Base-by-base conservation (phyloP, 2,113 vertebrate genomes). In the Arvicanthis niloticus region DNA sequence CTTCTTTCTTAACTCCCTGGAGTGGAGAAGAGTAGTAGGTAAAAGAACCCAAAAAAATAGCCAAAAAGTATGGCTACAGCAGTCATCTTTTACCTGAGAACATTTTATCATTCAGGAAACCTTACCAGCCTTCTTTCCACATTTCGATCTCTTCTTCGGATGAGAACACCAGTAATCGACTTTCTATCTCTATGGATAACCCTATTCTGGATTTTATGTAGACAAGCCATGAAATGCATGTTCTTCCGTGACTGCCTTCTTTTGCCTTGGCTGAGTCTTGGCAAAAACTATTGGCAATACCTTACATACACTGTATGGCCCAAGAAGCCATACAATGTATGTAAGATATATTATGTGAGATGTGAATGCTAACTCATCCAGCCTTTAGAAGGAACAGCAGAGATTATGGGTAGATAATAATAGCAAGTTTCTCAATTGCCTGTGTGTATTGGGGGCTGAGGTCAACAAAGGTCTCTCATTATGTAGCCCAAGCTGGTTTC, bases 381-480 rank as follows among this genome's bases (percentile, higher is more conserved):
- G 68, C 21, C 90, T 80, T 87, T 16, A 58, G 51, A 51, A 87
- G 84, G 29, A 87, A 7, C 62, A 67, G 93, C 42, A 70, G 48
- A 86, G 26, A 88, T 73, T 31, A 76, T 0, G 81, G 51, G n/a
- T 70, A 88, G 77, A 42, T 10, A 45, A 9, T 67, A 37, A 75
- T 31, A 73, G 37, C 53, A 92, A 34, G 77, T 77, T 91, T 91
- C 73, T 92, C 67, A 51, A 86, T 85, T 60, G 62, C 70, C 62
- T 67, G 29, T 48, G 60, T 86, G 16, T 86, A 19, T 3, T 40
- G 37, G 48, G 13, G 45, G 22, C 1, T 24, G 48, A 68, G 48
- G 67, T 40, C 22, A 68, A 68, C 62, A 68, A 68, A 48, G 48
- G 24, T 56, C 67, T 72, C 48, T 22, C 3, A 70, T 10, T 70